Evolutionary conservation across 2,113 vertebrate species (phyloP).

Genomic region (Dromiciops gliroides): DNA sequence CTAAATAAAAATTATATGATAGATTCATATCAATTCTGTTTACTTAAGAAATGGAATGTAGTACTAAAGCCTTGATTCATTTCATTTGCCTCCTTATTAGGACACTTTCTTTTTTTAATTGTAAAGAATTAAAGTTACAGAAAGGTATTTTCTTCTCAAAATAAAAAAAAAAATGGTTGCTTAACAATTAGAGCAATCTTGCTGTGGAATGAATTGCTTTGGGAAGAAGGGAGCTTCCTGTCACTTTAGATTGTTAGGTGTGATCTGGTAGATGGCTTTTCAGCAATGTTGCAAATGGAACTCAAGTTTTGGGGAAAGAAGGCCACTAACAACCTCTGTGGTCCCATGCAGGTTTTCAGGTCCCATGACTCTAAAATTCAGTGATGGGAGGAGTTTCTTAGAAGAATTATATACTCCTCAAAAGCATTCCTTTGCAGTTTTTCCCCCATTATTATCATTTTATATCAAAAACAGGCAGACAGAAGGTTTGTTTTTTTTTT

Average conservation of each 20-base stretch:
- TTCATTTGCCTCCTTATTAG: slow-evolving; percentile 81
- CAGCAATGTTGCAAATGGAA: background rate
- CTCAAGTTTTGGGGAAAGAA: background rate
- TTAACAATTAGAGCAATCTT: background rate
- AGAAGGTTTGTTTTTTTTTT: slow-evolving; percentile 58
- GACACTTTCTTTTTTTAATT: slow-evolving; percentile 44
- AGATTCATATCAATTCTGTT: background rate
- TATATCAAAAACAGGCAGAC: slow-evolving; percentile 44
- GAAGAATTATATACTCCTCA: background rate
- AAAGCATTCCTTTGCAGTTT: slow-evolving; percentile 76
- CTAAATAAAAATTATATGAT: background rate
- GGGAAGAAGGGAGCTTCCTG: background rate
- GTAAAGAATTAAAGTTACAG: background rate
- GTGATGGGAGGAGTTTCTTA: background rate
- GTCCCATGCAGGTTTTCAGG: background rate
- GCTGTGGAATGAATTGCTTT: background rate
- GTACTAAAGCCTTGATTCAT: slow-evolving; percentile 71
- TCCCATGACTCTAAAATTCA: background rate
- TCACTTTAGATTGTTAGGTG: background rate
- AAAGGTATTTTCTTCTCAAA: background rate
- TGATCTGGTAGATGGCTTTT: background rate
- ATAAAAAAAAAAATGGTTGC: background rate
- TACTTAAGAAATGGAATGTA: slow-evolving; percentile 11
- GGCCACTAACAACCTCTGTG: background rate
- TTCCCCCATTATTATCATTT: slow-evolving; percentile 65